Evolutionary conservation across 2,888 invertebrate genomes (phyloP).

Genomic region (Drosophila dives): DNA sequence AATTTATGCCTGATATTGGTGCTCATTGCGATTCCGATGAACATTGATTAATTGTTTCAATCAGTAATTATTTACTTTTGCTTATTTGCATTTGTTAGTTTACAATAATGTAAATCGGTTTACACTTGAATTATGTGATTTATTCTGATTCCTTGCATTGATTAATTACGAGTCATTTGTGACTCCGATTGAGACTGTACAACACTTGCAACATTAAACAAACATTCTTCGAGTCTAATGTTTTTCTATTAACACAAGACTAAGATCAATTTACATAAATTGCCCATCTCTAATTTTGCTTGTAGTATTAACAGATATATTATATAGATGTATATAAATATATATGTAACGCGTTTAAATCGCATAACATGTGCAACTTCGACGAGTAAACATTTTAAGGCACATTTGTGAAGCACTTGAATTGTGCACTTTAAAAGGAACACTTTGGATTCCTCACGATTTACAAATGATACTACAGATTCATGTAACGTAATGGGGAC

Average conservation of each 20-base stretch:
- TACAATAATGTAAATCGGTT: no score
- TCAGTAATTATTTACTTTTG: background rate
- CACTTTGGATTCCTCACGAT: slow-evolving; percentile 12
- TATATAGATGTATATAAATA: background rate
- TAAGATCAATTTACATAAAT: slow-evolving; percentile 5
- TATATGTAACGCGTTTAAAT: background rate
- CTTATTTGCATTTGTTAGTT: no score
- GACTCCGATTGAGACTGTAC: background rate
- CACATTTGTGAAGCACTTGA: slow-evolving; percentile 36
- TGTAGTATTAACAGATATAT: slow-evolving; percentile 40
- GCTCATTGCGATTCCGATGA: slow-evolving; percentile 2
- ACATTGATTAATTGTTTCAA: background rate
- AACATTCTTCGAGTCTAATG: background rate
- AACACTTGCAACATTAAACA: background rate
- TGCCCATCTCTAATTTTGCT: slow-evolving; percentile 42
- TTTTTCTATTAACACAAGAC: slow-evolving; percentile 12
- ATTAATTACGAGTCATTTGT: no score
- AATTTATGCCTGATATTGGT: slow-evolving; percentile 26
- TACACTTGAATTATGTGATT: background rate
- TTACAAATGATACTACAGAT: slow-evolving; percentile 7
- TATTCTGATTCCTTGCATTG: background rate
- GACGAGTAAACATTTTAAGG: slow-evolving; percentile 42
- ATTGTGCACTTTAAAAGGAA: slow-evolving; percentile 24
- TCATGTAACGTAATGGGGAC: slow-evolving; percentile 7
- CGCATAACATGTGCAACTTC: slow-evolving; percentile 38